Percentiles rank a stretch among this genome's conserved stretches.
phyloP scores from a whole-genome alignment of 2,888 invertebrate species.

The Drosophila paracracens region DNA sequence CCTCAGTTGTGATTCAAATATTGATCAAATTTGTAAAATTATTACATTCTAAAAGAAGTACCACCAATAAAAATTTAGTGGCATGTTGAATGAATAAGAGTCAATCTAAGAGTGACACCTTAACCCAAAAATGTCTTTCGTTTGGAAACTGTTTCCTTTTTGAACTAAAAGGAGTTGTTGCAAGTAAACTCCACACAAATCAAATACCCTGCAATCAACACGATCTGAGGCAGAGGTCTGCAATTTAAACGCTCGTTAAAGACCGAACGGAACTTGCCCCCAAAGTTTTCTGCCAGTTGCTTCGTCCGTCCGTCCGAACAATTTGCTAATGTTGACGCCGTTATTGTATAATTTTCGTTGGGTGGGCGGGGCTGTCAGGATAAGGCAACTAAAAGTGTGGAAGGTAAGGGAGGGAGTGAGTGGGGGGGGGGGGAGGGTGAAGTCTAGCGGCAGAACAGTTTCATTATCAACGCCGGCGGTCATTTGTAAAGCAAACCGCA shows the following conservation, averaged over 20 bases:
- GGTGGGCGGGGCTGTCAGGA: slow-evolving; percentile 37
- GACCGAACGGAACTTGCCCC: slow-evolving; percentile 18
- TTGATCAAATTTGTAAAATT: not conserved
- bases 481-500: slow-evolving; percentile 75
- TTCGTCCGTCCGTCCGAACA: slow-evolving; percentile 36
- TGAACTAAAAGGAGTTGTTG: not conserved
- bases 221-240: slow-evolving; percentile 24
- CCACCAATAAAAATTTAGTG: fast-evolving
- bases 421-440: not conserved
- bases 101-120: not conserved
- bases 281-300: slow-evolving; percentile 20
- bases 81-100: not conserved
- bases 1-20: not conserved
- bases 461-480: slow-evolving; percentile 63
- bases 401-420: not conserved
- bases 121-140: not conserved
- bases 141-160: not conserved
- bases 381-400: not conserved
- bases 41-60: not conserved
- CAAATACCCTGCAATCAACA: slow-evolving; percentile 16
- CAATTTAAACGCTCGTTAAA: slow-evolving; percentile 61
- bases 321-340: slow-evolving; percentile 80
- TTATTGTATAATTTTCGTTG: slow-evolving; percentile 71
- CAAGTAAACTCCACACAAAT: not conserved
- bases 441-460: slow-evolving; percentile 29